Evolutionary conservation across 2,888 invertebrate species (phyloP).

Genomic region (Leptopilina drosophilae): DNA sequence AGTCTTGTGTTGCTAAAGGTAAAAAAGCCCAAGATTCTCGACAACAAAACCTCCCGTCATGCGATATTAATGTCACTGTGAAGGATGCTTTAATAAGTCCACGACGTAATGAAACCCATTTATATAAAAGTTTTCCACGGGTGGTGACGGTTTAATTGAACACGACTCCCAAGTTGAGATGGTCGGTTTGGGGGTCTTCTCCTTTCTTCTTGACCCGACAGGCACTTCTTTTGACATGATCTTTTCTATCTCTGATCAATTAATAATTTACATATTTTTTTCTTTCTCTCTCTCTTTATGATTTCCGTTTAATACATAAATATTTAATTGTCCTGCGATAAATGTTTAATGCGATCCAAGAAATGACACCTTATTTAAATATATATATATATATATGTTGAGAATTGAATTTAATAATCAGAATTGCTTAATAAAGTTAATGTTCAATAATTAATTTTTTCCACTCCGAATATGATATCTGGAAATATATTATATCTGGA

Average conservation of each 20-base stretch:
- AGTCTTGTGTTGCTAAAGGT: slow-evolving; percentile 4
- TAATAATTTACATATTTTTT: too few species aligned
- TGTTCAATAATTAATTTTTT: too few species aligned
- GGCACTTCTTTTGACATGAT: slow-evolving; percentile 13
- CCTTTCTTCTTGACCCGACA: slow-evolving; percentile 23
- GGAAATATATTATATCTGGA: too few species aligned
- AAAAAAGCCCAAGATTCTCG: slow-evolving; percentile 44
- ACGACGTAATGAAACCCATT: slow-evolving; percentile 74
- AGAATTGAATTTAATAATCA: too few species aligned
- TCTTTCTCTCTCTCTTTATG: too few species aligned
- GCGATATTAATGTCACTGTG: slow-evolving; percentile 67
- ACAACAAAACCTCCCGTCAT: slow-evolving; percentile 67
- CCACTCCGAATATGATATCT: too few species aligned
- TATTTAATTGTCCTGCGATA: too few species aligned
- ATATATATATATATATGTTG: too few species aligned
- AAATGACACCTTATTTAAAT: too few species aligned
- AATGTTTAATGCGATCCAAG: too few species aligned
- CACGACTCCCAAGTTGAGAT: slow-evolving; percentile 50
- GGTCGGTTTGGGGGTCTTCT: not conserved
- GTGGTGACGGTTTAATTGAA: slow-evolving; percentile 73
- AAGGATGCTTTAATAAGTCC: slow-evolving; percentile 73
- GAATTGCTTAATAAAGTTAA: too few species aligned
- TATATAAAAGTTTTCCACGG: slow-evolving; percentile 72
- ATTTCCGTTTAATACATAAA: too few species aligned
- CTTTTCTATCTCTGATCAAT: not conserved